Evolutionary conservation across 1,140 invertebrate species (phyloP).

Genomic region (Drosophila ogumai): DNA sequence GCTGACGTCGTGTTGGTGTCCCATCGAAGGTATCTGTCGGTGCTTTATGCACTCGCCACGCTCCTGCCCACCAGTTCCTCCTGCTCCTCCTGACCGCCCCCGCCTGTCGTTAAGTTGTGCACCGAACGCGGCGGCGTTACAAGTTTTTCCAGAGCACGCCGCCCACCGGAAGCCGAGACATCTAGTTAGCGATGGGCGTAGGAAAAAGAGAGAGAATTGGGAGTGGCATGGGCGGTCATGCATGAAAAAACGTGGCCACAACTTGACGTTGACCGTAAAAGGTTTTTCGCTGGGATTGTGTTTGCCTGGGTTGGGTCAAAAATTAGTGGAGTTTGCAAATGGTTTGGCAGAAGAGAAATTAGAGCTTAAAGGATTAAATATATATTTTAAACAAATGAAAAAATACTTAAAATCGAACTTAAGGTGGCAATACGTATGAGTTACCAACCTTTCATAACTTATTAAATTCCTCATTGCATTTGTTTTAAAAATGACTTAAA

Average conservation of each 20-base stretch:
- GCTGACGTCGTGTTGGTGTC: conserved; percentile 16
- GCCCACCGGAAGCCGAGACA: conserved; percentile 39
- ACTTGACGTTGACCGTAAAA: conserved; percentile 50
- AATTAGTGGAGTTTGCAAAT: conserved; percentile 38
- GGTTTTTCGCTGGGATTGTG: conserved; percentile 35
- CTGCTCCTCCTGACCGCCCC: neutral
- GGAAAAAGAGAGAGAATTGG: neutral
- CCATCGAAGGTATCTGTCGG: conserved; percentile 19
- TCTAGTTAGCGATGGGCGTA: conserved; percentile 9
- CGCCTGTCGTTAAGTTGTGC: conserved; percentile 33
- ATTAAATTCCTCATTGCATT: neutral
- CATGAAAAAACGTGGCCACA: conserved; percentile 42
- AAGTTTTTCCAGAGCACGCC: conserved; percentile 24
- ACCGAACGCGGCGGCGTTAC: conserved; percentile 4
- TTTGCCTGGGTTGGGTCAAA: conserved; percentile 30
- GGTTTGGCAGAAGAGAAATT: conserved; percentile 5
- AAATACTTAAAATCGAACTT: neutral
- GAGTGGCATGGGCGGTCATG: conserved; percentile 33
- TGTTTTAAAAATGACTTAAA: neutral
- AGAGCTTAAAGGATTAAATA: neutral
- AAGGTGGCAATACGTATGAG: neutral
- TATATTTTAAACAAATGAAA: neutral
- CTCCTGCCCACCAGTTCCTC: conserved; percentile 11
- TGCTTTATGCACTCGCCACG: conserved; percentile 22
- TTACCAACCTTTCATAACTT: neutral